These are phyloP conservation scores for Sogatella furcifera DNA, from an alignment of 1,140 invertebrate genomes.

Conservation along the genomic window DNA sequence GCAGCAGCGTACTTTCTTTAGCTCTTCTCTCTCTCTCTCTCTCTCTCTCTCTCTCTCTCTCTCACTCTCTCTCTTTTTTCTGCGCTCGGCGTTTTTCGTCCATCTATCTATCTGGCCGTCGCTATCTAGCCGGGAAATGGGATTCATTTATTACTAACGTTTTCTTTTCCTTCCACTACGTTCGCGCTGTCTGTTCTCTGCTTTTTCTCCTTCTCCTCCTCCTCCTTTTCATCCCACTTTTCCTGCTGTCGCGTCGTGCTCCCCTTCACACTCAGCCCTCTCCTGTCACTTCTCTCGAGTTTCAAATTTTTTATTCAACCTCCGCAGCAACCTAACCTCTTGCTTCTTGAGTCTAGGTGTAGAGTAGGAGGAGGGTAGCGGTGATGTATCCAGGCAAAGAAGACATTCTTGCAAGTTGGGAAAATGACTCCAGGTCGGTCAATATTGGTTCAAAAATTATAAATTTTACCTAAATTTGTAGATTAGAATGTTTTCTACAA, in stretches of 20 bases:
- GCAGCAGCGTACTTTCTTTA: no score
- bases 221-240: background rate
- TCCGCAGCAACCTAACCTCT: background rate
- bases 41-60: no score
- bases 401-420: no score
- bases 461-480: no score
- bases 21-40: no score
- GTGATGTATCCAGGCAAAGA: no score
- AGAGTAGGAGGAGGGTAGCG: no score
- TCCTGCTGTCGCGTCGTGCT: background rate
- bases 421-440: no score
- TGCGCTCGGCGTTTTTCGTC: background rate
- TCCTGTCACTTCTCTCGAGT: background rate
- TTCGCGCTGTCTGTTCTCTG: background rate
- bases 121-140: background rate
- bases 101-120: background rate
- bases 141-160: slow-evolving; percentile 4
- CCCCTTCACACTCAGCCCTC: background rate
- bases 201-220: background rate
- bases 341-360: no score
- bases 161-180: background rate
- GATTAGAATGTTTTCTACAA: no score
- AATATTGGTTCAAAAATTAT: no score
- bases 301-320: background rate
- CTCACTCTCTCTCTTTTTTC: background rate